These are phyloP conservation scores for Drosophila subpulchrella DNA, from an alignment of 1,140 invertebrate genomes.

Conservation along the genomic window DNA sequence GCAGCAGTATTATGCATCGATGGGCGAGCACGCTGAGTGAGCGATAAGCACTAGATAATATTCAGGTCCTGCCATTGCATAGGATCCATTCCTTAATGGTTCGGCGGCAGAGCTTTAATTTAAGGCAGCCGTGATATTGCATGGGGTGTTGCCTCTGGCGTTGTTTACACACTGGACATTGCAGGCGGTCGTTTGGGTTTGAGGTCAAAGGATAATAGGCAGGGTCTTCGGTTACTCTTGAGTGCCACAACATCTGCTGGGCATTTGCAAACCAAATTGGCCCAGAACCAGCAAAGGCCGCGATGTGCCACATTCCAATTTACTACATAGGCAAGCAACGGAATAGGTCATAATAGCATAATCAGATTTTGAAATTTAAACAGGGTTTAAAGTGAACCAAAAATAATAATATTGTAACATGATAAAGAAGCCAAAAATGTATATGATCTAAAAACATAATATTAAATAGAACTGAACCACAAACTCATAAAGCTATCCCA, in stretches of 20 bases:
- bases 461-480: not conserved
- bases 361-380: no score
- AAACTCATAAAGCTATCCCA: no score
- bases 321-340: not conserved
- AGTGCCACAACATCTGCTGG: conserved; percentile 13
- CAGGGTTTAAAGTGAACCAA: not conserved
- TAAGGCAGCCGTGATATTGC: conserved; percentile 34
- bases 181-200: not conserved
- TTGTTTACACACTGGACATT: conserved; percentile 9
- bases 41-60: conserved; percentile 76
- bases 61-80: conserved; percentile 36
- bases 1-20: conserved; percentile 42
- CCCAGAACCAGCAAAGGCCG: not conserved
- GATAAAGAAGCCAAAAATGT: no score
- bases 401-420: not conserved
- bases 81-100: not conserved
- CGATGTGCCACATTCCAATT: conserved; percentile 3
- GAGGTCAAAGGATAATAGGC: not conserved
- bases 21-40: conserved; percentile 43
- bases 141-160: not conserved
- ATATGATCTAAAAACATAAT: not conserved
- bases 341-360: not conserved
- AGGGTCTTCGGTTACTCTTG: not conserved
- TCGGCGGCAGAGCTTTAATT: conserved; percentile 42
- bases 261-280: not conserved